Evolutionary conservation across 30 jellyfish, hydroid and myxozoan species (phyloP).

Genomic region (Phacellophora camtschatica): DNA sequence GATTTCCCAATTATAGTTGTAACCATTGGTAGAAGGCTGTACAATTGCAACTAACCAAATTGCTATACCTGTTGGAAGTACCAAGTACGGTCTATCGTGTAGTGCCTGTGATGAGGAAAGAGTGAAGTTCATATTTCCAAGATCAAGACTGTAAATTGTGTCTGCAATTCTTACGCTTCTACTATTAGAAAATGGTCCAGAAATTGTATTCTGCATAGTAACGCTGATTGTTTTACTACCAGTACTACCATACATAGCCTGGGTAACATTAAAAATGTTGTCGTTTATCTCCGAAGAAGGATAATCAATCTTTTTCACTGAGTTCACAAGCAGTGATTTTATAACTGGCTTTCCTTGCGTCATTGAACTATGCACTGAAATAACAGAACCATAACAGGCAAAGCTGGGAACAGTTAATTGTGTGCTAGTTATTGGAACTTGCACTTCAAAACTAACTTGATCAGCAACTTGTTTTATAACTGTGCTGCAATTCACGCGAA

Average conservation of each 20-base stretch:
- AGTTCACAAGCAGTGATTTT: conserved; percentile 3
- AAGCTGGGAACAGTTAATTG: not conserved
- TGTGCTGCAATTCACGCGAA: conserved; percentile 14
- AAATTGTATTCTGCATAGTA: not conserved
- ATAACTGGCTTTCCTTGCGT: conserved; percentile 20
- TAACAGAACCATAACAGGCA: not conserved
- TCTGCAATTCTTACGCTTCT: not conserved
- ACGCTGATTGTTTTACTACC: not conserved
- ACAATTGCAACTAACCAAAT: conserved; percentile 4
- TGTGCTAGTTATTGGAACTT: not conserved
- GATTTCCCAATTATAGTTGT: not conserved
- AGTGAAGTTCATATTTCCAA: not conserved
- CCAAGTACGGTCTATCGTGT: conserved; percentile 22
- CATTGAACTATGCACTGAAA: not conserved
- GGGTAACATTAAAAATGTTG: not conserved
- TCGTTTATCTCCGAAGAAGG: not conserved
- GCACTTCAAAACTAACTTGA: not conserved
- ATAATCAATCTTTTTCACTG: not conserved
- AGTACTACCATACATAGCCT: not conserved
- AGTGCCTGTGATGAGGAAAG: conserved; percentile 24
- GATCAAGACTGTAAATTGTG: not conserved
- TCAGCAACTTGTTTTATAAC: not conserved
- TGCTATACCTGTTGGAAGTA: not conserved
- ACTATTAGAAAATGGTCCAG: not conserved
- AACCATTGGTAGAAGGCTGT: not conserved